phyloP scores from a whole-genome alignment of 2,797 vertebrate species.

The Ataeniobius toweri region DNA sequence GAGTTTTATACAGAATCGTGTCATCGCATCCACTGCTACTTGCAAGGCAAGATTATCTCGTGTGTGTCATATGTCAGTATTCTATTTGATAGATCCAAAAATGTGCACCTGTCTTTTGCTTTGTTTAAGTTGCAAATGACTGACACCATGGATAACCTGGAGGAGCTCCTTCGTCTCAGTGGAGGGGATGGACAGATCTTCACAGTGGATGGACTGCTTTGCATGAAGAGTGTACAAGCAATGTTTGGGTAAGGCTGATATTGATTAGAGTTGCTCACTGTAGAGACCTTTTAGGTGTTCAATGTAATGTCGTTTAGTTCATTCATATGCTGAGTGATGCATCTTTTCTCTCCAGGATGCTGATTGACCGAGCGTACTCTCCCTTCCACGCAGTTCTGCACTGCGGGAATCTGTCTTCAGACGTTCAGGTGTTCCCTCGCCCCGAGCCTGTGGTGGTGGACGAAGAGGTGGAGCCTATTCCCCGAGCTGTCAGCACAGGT shows the following conservation, averaged over 20 bases:
- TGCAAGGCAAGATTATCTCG: background rate
- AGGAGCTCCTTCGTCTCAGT: conserved; percentile 90
- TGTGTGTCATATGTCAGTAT: background rate
- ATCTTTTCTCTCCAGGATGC: conserved; percentile 80
- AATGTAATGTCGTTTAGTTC: background rate
- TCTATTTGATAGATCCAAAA: background rate
- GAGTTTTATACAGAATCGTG: background rate
- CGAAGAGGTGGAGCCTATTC: conserved; percentile 94
- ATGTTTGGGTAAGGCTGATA: conserved; percentile 94
- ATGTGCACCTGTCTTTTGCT: background rate
- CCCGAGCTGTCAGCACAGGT: conserved; percentile 92
- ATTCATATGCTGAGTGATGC: background rate
- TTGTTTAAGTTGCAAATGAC: conserved; percentile 87
- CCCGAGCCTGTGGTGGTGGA: conserved; percentile 93
- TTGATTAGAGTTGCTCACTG: background rate
- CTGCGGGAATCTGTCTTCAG: conserved; percentile 94
- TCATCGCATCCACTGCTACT: no score
- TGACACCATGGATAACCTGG: conserved; percentile 92
- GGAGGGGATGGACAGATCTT: conserved; percentile 97
- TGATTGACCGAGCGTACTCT: conserved; percentile 95
- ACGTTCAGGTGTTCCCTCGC: conserved; percentile 97
- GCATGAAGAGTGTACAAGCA: conserved; percentile 95
- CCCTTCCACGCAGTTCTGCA: conserved; percentile 96
- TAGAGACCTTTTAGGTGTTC: background rate
- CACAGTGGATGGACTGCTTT: conserved; percentile 92